These are phyloP conservation scores for Brachyhypopomus occidentalis DNA, from an alignment of 2,113 vertebrate genomes.

Conservation along the genomic window DNA sequence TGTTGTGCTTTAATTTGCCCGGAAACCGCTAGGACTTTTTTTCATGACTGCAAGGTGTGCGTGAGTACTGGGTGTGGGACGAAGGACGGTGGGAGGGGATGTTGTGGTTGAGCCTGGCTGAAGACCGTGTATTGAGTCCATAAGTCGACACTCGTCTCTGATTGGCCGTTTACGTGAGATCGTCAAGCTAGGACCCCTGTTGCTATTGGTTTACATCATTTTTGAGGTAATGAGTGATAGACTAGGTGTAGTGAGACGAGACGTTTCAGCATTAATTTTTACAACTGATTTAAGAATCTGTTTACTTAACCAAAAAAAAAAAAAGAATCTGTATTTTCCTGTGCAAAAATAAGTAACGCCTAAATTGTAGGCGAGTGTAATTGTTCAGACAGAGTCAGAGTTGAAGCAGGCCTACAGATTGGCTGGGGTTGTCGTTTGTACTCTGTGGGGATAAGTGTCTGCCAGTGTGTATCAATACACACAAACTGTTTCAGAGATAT, in stretches of 20 bases:
- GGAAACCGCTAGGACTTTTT: constrained; percentile 28
- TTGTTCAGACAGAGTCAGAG: too few species aligned
- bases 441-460: neutral
- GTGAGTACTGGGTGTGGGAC: constrained; percentile 47
- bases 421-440: neutral
- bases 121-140: constrained; percentile 44
- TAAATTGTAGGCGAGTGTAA: too few species aligned
- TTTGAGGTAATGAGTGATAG: constrained; percentile 10
- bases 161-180: constrained; percentile 53
- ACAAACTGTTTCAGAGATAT: neutral
- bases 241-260: neutral
- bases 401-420: neutral
- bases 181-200: constrained; percentile 47
- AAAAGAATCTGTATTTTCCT: too few species aligned
- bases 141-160: constrained; percentile 51
- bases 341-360: too few species aligned
- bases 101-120: constrained; percentile 43
- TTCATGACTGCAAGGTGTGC: constrained; percentile 51
- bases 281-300: too few species aligned
- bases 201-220: constrained; percentile 50
- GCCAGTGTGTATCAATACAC: neutral
- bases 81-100: constrained; percentile 31
- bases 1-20: constrained; percentile 22
- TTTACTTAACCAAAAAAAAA: too few species aligned
- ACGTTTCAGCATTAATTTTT: neutral